Evolutionary conservation across 2,888 invertebrate genomes (phyloP).

Genomic region (Idaea biselata): DNA sequence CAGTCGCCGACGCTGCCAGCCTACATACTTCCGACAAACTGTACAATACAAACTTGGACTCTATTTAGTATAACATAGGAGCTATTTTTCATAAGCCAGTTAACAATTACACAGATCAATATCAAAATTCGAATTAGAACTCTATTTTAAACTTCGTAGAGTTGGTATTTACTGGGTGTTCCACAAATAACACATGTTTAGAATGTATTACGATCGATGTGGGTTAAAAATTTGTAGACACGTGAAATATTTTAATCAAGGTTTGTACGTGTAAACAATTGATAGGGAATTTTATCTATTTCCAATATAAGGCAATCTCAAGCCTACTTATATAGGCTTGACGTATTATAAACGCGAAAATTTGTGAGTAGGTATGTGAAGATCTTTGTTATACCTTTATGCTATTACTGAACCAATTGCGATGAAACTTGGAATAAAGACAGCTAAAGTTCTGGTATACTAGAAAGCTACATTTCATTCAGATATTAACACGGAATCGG

Average conservation of each 20-base stretch:
- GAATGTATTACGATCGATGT: conserved; percentile 23
- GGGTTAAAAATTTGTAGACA: conserved; percentile 22
- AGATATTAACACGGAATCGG: no score
- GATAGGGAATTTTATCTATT: conserved; percentile 2
- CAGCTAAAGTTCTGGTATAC: no score
- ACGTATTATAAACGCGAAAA: no score
- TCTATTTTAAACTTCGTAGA: neutral
- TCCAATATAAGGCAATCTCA: neutral
- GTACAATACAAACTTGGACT: conserved; percentile 4
- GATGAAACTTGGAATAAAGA: no score
- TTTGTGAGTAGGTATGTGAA: no score
- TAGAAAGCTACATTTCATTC: no score
- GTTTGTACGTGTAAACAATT: neutral
- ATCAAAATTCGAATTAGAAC: neutral
- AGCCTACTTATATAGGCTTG: no score
- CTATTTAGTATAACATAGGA: neutral
- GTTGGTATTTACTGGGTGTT: neutral
- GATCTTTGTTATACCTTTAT: no score
- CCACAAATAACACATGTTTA: conserved; percentile 15
- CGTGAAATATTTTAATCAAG: conserved; percentile 6
- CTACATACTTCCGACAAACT: conserved; percentile 70
- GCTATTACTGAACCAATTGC: no score
- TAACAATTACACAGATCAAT: neutral
- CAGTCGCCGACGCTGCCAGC: conserved; percentile 62
- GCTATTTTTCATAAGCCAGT: neutral